These are phyloP conservation scores for Diuraphis noxia DNA, from an alignment of 1,140 invertebrate genomes.

Conservation along the genomic window DNA sequence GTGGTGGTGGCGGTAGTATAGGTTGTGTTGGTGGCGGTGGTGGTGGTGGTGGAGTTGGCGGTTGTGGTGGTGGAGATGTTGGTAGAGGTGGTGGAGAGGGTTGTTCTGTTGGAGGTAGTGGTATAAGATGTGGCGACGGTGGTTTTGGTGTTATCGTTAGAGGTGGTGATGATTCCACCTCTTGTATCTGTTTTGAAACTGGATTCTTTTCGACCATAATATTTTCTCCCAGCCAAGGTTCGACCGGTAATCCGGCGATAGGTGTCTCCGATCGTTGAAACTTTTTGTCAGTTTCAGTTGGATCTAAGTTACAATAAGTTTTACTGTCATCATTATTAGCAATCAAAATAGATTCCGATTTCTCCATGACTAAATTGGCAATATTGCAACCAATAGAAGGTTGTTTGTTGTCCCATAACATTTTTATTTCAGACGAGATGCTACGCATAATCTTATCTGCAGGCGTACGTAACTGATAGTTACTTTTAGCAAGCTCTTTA, in stretches of 20 bases:
- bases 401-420: neutral
- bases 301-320: neutral
- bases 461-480: neutral
- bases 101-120: neutral
- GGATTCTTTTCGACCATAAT: neutral
- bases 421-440: neutral
- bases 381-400: neutral
- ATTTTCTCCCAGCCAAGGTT: neutral
- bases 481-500: neutral
- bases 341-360: neutral
- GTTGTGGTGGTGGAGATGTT: too few species aligned
- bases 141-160: neutral
- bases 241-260: neutral
- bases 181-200: neutral
- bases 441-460: neutral
- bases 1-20: neutral
- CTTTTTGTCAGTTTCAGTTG: neutral
- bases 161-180: neutral
- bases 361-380: neutral
- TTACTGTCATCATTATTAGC: neutral
- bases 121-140: conserved; percentile 50
- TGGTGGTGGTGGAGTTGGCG: neutral
- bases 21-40: neutral
- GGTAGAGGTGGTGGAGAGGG: too few species aligned
- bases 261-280: neutral